Evolutionary conservation across 2,113 vertebrate genomes (phyloP).

Genomic region (Paracyprichromis sp.): DNA sequence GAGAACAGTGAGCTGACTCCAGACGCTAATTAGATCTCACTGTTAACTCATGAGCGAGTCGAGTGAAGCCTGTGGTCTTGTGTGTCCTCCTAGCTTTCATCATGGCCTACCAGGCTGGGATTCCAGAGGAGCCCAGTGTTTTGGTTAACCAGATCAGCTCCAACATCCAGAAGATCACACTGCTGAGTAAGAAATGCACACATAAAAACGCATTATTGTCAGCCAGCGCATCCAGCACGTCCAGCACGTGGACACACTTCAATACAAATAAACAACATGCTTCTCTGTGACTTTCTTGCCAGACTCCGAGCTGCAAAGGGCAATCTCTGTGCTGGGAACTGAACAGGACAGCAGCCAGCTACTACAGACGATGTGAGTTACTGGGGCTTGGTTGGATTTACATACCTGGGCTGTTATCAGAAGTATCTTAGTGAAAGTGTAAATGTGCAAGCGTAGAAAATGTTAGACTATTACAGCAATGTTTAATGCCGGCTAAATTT

Average conservation of each 20-base stretch:
- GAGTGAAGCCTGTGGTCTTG: background rate
- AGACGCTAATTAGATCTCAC: background rate
- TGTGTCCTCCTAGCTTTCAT: constrained; percentile 32
- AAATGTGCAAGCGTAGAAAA: background rate
- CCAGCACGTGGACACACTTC: background rate
- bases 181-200: constrained; percentile 59
- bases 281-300: background rate
- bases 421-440: background rate
- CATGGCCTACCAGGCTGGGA: constrained; percentile 70
- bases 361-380: constrained; percentile 86
- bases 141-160: constrained; percentile 66
- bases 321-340: constrained; percentile 83
- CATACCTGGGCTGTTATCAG: background rate
- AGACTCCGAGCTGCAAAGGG: constrained; percentile 90
- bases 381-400: background rate
- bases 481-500: background rate
- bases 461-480: background rate
- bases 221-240: accelerated
- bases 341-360: constrained; percentile 82
- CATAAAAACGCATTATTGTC: background rate
- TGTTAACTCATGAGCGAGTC: background rate
- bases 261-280: background rate
- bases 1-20: background rate
- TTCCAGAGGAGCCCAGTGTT: constrained; percentile 49
- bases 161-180: constrained; percentile 72